phyloP scores from a whole-genome alignment of 1,140 invertebrate species.

The Formica selysi region DNA sequence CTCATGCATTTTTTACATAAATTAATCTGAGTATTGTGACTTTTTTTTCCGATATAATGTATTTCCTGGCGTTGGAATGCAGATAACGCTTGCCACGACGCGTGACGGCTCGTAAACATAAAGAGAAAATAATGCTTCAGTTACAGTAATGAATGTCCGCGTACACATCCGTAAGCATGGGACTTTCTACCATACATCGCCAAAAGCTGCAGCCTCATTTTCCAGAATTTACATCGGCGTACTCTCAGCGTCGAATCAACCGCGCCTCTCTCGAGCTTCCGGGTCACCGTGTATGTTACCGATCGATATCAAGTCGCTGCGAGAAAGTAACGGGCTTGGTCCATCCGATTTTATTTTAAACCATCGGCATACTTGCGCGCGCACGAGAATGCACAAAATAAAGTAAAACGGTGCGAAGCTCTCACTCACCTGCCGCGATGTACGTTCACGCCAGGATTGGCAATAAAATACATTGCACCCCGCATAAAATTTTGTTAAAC shows the following conservation, averaged over 20 bases:
- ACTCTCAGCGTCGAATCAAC: too few species aligned
- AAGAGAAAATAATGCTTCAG: constrained; percentile 49
- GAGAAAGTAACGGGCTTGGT: constrained; percentile 78
- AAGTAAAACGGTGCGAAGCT: constrained; percentile 68
- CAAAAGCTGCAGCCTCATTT: constrained; percentile 41
- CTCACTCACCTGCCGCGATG: constrained; percentile 67
- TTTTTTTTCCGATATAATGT: constrained; percentile 14
- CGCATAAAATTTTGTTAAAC: constrained; percentile 7
- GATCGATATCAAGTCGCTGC: constrained; percentile 58
- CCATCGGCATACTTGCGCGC: constrained; percentile 34
- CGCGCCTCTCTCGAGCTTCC: constrained; percentile 40
- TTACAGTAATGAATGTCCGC: constrained; percentile 36
- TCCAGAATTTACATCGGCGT: constrained; percentile 17
- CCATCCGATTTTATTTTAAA: constrained; percentile 76
- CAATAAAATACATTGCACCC: not conserved
- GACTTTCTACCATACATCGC: constrained; percentile 37
- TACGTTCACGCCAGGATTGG: not conserved
- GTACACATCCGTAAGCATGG: not conserved
- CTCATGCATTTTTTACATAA: constrained; percentile 33
- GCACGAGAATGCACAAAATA: constrained; percentile 70
- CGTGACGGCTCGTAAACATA: constrained; percentile 42
- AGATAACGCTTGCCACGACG: constrained; percentile 6
- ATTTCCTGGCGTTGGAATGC: not conserved
- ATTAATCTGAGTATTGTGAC: constrained; percentile 15
- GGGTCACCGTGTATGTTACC: constrained; percentile 42